Base-by-base conservation (phyloP, 1,140 invertebrate genomes). In the Lanistes nyassanus region DNA sequence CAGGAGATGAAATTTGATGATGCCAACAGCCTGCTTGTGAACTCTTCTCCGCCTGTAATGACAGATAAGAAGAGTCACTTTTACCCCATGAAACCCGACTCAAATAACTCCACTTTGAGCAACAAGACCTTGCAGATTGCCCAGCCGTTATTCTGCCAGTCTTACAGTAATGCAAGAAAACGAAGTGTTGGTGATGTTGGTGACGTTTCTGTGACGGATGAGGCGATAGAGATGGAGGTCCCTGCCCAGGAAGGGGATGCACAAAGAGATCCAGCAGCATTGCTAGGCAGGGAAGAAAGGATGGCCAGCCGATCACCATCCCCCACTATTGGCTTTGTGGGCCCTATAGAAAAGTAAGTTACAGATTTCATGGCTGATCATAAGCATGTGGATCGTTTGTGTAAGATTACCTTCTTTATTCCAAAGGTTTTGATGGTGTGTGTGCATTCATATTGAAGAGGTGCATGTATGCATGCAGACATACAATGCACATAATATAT, bases 111-210 rank as follows among this genome's bases (percentile, higher is more conserved):
- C 42, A 47, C 9, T 13, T 9, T 47, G 42, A 47, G 19, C 5
- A 6, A 9, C 55, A 34, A 62, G 19, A 58, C 0, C 58, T 13
- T 55, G 74, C 76, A 62, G 42, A 64, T 55, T 74, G 70, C 58
- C 34, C 29, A 53, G 37, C 19, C 42, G 81, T 93, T 94, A 31
- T 94, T 93, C 75, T 93, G 93, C 1, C 92, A 92, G 80, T 62
- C 70, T n/a, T 39, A 66, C 26, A 47, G 39, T 62, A 79, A 72
- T 31, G 69, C 29, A 37, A 51, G 51, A 31, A 39, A 53, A 26
- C 36, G 65, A 11, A 66, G 47, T 36, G 68, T 76, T 51, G 51
- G 62, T 42, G 76, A 62, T 26, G 72, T 58, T n/a, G 69, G 36
- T 29, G 73, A 55, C 34, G 26, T 31, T 51, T 55, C 42, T 56